Conservation (phyloP, 1,140 invertebrate genomes). For the Drosophila insularis region DNA sequence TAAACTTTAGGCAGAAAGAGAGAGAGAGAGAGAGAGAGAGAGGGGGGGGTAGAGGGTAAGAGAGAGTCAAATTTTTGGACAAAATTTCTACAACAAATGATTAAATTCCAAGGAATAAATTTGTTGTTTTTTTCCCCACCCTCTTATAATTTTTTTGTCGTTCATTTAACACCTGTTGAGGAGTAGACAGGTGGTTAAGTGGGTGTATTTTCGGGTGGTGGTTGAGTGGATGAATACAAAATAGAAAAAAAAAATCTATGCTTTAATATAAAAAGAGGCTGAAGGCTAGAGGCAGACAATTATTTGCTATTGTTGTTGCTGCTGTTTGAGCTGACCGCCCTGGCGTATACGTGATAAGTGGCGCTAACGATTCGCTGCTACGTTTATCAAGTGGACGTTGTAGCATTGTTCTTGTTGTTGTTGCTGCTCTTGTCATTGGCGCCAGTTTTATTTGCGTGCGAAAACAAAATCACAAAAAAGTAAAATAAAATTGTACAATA, state of each 20-base stretch:
- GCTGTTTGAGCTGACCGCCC: slow-evolving; percentile 43
- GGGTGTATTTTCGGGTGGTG: not conserved
- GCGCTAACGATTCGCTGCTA: slow-evolving; percentile 71
- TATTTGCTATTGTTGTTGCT: slow-evolving; percentile 5
- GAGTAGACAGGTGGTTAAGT: not conserved
- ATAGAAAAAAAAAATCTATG: not conserved
- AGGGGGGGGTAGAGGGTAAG: too few species aligned
- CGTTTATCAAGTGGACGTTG: slow-evolving; percentile 70
- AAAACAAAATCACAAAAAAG: slow-evolving; percentile 48
- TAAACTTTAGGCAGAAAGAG: too few species aligned
- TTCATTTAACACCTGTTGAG: not conserved
- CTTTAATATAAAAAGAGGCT: not conserved
- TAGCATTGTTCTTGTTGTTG: slow-evolving; percentile 26
- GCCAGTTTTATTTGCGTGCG: slow-evolving; percentile 79
- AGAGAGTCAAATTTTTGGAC: too few species aligned
- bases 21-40: too few species aligned
- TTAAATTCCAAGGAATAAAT: too few species aligned
- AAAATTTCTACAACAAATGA: too few species aligned
- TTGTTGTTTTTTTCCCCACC: too few species aligned
- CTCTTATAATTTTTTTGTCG: too few species aligned
- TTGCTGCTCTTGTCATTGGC: slow-evolving; percentile 57
- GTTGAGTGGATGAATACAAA: too few species aligned
- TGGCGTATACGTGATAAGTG: slow-evolving; percentile 79
- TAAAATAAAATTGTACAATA: slow-evolving; percentile 31
- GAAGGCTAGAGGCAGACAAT: not conserved